Evolutionary conservation across 2,113 vertebrate genomes (phyloP).

Genomic region (Spermophilus dauricus): DNA sequence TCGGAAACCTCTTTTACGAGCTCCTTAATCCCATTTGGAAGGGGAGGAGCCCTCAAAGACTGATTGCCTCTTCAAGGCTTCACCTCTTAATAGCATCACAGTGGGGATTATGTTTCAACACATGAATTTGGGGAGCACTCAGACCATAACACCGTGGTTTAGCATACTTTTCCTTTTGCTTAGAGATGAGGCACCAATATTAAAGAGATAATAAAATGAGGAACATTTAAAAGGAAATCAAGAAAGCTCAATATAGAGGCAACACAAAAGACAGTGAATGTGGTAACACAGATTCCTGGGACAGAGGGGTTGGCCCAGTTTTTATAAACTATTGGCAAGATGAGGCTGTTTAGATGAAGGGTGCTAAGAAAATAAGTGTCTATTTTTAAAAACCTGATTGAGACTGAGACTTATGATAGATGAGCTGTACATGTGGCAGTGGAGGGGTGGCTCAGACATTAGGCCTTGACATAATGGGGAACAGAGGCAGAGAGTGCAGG

Average conservation of each 20-base stretch:
- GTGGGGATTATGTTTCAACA: neutral
- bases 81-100: neutral
- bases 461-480: neutral
- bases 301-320: neutral
- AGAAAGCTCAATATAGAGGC: neutral
- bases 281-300: neutral
- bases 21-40: neutral
- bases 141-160: neutral
- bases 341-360: neutral
- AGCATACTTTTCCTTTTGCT: neutral
- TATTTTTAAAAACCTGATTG: neutral
- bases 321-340: neutral
- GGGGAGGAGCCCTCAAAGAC: neutral
- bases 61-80: too few species aligned
- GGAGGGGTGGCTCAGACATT: neutral
- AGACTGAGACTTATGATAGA: accelerated
- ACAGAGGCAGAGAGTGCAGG: too few species aligned
- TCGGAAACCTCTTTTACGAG: neutral
- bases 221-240: neutral
- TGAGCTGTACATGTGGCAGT: accelerated
- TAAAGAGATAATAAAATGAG: too few species aligned
- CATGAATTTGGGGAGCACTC: neutral
- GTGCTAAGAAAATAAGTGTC: neutral
- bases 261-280: neutral
- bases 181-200: too few species aligned